These are phyloP conservation scores for Cotesia vestalis DNA, from an alignment of 1,140 invertebrate genomes.

Conservation along the genomic window DNA sequence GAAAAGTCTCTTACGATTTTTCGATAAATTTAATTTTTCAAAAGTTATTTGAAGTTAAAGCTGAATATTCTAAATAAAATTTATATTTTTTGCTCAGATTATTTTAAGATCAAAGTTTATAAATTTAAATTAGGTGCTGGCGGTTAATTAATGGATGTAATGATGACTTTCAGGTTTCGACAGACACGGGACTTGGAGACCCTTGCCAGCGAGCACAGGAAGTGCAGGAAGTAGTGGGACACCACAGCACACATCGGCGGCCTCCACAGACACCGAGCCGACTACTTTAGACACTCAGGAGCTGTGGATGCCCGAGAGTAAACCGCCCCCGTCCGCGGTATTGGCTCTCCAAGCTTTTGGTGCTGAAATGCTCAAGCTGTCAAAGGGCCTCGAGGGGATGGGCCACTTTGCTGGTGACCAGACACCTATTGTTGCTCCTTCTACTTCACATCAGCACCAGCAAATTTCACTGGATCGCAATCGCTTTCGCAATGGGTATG, in stretches of 20 bases:
- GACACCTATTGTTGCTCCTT: slow-evolving; percentile 46
- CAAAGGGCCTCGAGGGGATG: slow-evolving; percentile 74
- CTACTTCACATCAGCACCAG: slow-evolving; percentile 41
- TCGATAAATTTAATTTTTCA: too few relatives aligned
- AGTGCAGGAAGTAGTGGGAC: slow-evolving; percentile 62
- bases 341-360: slow-evolving; percentile 83
- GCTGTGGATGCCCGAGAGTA: slow-evolving; percentile 81
- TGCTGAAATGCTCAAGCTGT: slow-evolving; percentile 82
- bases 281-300: slow-evolving; percentile 82
- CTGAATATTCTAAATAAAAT: too few relatives aligned
- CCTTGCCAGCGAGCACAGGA: slow-evolving; percentile 64
- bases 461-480: slow-evolving; percentile 45
- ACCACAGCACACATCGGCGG: slow-evolving; percentile 75
- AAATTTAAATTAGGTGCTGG: not conserved
- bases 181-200: slow-evolving; percentile 72
- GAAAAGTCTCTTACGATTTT: too few relatives aligned
- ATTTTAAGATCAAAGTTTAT: too few relatives aligned
- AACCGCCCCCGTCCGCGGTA: slow-evolving; percentile 81
- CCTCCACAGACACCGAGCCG: slow-evolving; percentile 82
- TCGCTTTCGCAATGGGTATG: slow-evolving; percentile 56
- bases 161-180: slow-evolving; percentile 58
- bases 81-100: too few relatives aligned
- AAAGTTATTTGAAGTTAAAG: too few relatives aligned
- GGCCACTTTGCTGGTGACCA: slow-evolving; percentile 47
- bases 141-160: not conserved